These are phyloP conservation scores for Epistrophella euchroma DNA, from an alignment of 2,888 invertebrate genomes.

Conservation along the genomic window DNA sequence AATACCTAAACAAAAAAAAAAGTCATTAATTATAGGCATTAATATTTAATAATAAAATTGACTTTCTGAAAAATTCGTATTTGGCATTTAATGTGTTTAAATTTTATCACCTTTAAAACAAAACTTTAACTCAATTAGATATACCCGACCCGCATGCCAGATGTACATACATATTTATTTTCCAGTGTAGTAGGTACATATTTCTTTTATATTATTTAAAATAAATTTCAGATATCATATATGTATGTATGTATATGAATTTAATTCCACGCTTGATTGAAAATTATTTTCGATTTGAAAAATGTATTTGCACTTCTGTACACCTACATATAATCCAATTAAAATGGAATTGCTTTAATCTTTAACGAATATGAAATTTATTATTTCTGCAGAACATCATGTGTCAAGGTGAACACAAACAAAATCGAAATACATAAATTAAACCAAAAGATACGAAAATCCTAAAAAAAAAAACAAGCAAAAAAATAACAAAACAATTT, in stretches of 20 bases:
- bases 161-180: too few relatives aligned
- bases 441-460: background rate
- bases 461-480: background rate
- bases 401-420: background rate
- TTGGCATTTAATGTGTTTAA: too few relatives aligned
- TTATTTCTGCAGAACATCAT: background rate
- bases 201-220: background rate
- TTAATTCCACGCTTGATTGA: slow-evolving; percentile 39
- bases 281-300: slow-evolving; percentile 19
- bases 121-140: too few relatives aligned
- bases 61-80: too few relatives aligned
- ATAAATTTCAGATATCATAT: slow-evolving; percentile 1
- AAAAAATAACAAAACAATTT: too few relatives aligned
- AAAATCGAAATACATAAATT: background rate
- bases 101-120: too few relatives aligned
- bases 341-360: slow-evolving; percentile 15
- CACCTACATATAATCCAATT: background rate
- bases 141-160: too few relatives aligned
- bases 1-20: too few relatives aligned
- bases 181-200: too few relatives aligned
- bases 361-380: slow-evolving; percentile 3
- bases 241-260: too few relatives aligned
- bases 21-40: too few relatives aligned
- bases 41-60: too few relatives aligned
- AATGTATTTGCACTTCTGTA: background rate